Evolutionary conservation across 1,140 invertebrate genomes (phyloP), one percentile per base, ranked within the genome.

Genomic region (Aphelinus certus): DNA sequence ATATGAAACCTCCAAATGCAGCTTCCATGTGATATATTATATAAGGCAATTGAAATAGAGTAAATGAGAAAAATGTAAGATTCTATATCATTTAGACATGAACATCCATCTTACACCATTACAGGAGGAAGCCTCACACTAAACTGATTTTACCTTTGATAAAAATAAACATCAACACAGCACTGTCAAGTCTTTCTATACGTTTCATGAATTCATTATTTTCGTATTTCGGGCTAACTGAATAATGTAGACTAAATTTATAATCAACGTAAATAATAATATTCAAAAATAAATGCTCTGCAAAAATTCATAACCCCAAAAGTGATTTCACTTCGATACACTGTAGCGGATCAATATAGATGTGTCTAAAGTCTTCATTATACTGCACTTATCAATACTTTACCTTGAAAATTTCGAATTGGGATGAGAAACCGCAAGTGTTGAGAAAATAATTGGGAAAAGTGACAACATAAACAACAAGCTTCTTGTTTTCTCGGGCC

Each of bases 221-320:
- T 57, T 57, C 26, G 5, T 7, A 57, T 57, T 10, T 3, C 3
- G 7, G 3, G 56, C 10, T 49, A 49, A 65, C n/a, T 10, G 5
- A 65, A 48, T 53, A 7, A 66, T 7, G 49, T 7, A 5, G 7
- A 45, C 3, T 53, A 43, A 66, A 66, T 43, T 42, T 26, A 26
- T 26, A 26, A 4, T 42, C 5, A 66, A 64, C 5, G 47, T 26
- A 26, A 10, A 53, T 45, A 61, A 61, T 9, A 53, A 4, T 1
- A 51, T 7, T 5, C 7, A 9, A 43, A 51, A 45, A 6, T 45
- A 66, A 3, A 48, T 43, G 51, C 3, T 70, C 9, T 49, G 48
- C 58, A 53, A 61, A 70, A 55, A 70, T 51, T 61, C 48, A 69
- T 70, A 70, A 70, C 68, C 68, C 48, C 26, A 60, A 69, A 70